Evolutionary conservation across 2,797 vertebrate species (phyloP).

Genomic region (Parauchenoglanis punctatus): DNA sequence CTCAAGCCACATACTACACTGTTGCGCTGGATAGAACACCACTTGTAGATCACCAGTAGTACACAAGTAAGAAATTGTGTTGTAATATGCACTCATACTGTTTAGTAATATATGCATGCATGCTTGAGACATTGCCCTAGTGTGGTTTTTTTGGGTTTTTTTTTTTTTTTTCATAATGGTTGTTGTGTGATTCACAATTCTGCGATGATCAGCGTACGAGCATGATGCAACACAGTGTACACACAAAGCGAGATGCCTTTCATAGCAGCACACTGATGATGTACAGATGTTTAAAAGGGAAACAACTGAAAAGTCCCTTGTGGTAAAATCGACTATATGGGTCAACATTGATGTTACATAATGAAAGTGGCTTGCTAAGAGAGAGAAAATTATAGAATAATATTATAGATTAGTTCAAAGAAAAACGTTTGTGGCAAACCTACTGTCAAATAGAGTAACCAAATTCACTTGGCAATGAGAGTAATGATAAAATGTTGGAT

Average conservation of each 20-base stretch:
- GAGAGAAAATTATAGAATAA: not conserved
- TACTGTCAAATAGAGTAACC: not conserved
- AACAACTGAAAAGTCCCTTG: not conserved
- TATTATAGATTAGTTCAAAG: not conserved
- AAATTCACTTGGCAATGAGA: not conserved
- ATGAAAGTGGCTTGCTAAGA: not conserved
- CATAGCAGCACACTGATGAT: not conserved
- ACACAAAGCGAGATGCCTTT: not conserved
- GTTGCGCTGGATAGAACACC: not conserved
- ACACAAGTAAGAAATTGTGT: not conserved
- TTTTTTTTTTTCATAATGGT: not conserved
- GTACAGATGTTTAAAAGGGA: not conserved
- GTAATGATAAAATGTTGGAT: slow-evolving; percentile 11
- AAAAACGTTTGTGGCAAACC: not conserved
- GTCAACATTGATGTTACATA: not conserved
- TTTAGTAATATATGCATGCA: not conserved
- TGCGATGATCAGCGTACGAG: not conserved
- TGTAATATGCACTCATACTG: not conserved
- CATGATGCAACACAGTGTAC: not conserved
- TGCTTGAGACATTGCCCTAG: no score
- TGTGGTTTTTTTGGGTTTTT: not conserved
- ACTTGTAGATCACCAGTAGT: not conserved
- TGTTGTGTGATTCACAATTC: not conserved
- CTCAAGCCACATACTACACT: not conserved
- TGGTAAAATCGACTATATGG: not conserved